Percentiles rank a stretch among this genome's conserved stretches.
These are phyloP conservation scores for Yasuhikotakia modesta DNA, from an alignment of 2,797 vertebrate genomes.

Conservation along the genomic window DNA sequence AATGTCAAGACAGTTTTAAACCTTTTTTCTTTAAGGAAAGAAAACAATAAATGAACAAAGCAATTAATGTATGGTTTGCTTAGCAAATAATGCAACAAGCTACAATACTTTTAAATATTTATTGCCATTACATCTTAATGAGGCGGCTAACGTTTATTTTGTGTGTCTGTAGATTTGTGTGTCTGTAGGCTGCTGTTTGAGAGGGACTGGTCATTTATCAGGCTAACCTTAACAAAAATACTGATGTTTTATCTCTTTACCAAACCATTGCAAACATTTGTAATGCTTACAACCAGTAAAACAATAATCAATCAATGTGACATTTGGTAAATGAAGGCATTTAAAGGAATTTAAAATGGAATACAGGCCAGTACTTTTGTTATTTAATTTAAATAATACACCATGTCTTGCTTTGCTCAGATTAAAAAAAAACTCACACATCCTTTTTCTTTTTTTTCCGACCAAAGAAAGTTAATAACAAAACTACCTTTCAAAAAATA, in stretches of 20 bases:
- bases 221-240: conserved; percentile 47
- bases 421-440: conserved; percentile 56
- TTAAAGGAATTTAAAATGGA: conserved; percentile 52
- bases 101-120: conserved; percentile 59
- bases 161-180: conserved; percentile 4
- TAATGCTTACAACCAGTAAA: conserved; percentile 33
- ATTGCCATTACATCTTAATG: conserved; percentile 67
- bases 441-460: conserved; percentile 39
- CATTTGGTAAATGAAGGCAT: conserved; percentile 50
- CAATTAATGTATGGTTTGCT: conserved; percentile 57
- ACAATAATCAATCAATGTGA: conserved; percentile 34
- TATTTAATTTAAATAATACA: conserved; percentile 62
- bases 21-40: conserved; percentile 22
- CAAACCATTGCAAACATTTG: conserved; percentile 41
- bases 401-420: conserved; percentile 21
- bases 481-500: conserved; percentile 53
- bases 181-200: background rate
- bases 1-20: conserved; percentile 55
- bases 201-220: conserved; percentile 1
- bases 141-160: conserved; percentile 21
- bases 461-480: conserved; percentile 38
- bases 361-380: conserved; percentile 57
- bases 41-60: conserved; percentile 54
- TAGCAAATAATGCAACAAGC: conserved; percentile 62
- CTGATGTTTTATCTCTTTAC: conserved; percentile 50